Evolutionary conservation across 2,797 vertebrate species (phyloP).

Genomic region (Xiphophorus birchmanni): DNA sequence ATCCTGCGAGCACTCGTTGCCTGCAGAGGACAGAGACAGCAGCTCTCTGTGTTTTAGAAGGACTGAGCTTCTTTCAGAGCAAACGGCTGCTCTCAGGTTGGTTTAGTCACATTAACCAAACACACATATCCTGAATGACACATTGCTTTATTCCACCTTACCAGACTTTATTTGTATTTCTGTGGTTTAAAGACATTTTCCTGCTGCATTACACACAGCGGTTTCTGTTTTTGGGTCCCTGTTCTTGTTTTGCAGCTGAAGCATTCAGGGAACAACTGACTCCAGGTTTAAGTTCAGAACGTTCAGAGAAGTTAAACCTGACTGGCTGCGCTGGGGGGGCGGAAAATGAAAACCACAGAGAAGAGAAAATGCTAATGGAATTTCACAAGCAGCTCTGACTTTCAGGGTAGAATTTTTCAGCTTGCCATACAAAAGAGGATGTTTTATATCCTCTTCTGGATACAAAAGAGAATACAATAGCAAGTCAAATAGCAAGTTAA

Average conservation of each 20-base stretch:
- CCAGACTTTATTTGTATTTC: not conserved
- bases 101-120: slow-evolving; percentile 44
- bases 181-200: slow-evolving; percentile 17
- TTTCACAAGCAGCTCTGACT: slow-evolving; percentile 35
- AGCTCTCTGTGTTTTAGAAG: not conserved
- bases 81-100: slow-evolving; percentile 10
- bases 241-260: slow-evolving; percentile 37
- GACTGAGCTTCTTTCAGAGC: not conserved
- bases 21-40: slow-evolving; percentile 69
- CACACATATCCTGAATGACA: slow-evolving; percentile 28
- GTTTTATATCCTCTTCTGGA: too few species aligned
- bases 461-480: too few species aligned
- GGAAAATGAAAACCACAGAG: not conserved
- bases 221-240: slow-evolving; percentile 14
- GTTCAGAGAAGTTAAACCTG: not conserved
- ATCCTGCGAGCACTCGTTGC: slow-evolving; percentile 92
- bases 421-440: not conserved
- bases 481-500: too few species aligned
- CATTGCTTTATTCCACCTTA: slow-evolving; percentile 11
- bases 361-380: not conserved
- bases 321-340: not conserved
- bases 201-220: slow-evolving; percentile 32
- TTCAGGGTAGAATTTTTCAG: not conserved
- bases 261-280: not conserved
- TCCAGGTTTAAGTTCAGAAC: not conserved